These are phyloP conservation scores for Meteorus cinctellus DNA, from an alignment of 2,888 invertebrate species.

Conservation along the genomic window DNA sequence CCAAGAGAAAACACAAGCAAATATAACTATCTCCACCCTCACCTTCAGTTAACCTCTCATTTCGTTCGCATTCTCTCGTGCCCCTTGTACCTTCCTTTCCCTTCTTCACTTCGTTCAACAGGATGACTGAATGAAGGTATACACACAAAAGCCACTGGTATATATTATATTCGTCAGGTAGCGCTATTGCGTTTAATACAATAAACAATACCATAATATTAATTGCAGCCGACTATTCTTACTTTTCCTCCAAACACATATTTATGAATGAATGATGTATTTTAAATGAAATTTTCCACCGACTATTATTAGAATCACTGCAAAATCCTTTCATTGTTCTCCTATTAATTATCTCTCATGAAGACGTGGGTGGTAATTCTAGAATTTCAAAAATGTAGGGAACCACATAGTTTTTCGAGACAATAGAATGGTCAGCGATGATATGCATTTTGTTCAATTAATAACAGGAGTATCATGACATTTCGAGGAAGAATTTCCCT, in stretches of 20 bases:
- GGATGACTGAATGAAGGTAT: background rate
- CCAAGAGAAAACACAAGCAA: conserved; percentile 31
- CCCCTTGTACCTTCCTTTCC: background rate
- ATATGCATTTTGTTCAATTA: too few relatives aligned
- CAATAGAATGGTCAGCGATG: too few relatives aligned
- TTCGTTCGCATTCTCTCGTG: background rate
- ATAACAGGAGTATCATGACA: too few relatives aligned
- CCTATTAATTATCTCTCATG: too few relatives aligned
- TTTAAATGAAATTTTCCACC: too few relatives aligned
- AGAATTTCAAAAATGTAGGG: too few relatives aligned
- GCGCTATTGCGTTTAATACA: background rate
- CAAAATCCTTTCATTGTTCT: too few relatives aligned
- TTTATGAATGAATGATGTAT: background rate
- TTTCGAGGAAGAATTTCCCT: too few relatives aligned
- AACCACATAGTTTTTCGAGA: too few relatives aligned
- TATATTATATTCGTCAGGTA: background rate
- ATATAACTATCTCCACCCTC: conserved; percentile 20
- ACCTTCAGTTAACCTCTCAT: conserved; percentile 26
- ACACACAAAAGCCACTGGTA: background rate
- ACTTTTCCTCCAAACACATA: background rate
- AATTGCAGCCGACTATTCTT: background rate
- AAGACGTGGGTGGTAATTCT: too few relatives aligned
- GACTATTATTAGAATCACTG: too few relatives aligned
- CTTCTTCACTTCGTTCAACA: background rate
- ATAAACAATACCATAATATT: conserved; percentile 3